These are phyloP conservation scores for Melitaea cinxia DNA, from an alignment of 1,140 invertebrate genomes.

Conservation along the genomic window DNA sequence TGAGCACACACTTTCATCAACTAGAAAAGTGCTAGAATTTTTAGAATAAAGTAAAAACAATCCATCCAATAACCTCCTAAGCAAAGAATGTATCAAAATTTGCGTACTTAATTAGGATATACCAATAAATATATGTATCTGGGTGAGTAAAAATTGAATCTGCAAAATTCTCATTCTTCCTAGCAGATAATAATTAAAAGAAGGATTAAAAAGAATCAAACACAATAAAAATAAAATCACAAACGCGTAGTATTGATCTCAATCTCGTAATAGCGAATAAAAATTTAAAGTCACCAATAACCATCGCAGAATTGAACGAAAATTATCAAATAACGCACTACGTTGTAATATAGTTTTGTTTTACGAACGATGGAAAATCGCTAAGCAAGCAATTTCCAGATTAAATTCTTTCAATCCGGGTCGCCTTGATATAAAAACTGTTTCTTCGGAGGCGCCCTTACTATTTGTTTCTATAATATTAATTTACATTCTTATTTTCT, in stretches of 20 bases:
- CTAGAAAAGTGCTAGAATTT: too few relatives aligned
- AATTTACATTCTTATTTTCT: background rate
- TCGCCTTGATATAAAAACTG: conserved; percentile 42
- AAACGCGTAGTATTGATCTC: background rate
- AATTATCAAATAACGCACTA: conserved; percentile 39
- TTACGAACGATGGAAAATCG: conserved; percentile 58
- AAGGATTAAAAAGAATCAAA: background rate
- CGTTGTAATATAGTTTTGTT: conserved; percentile 58
- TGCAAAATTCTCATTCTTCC: too few relatives aligned
- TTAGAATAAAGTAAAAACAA: too few relatives aligned
- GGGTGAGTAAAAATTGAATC: too few relatives aligned
- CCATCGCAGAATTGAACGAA: conserved; percentile 20
- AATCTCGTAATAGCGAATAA: conserved; percentile 7
- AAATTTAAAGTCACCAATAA: conserved; percentile 4
- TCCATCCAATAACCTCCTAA: too few relatives aligned
- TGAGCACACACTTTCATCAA: too few relatives aligned
- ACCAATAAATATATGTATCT: too few relatives aligned
- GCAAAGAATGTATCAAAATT: too few relatives aligned
- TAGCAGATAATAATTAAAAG: background rate
- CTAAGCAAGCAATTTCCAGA: conserved; percentile 71
- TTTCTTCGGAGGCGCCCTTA: conserved; percentile 17
- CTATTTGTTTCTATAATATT: background rate
- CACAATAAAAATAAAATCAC: background rate
- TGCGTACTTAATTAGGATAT: too few relatives aligned
- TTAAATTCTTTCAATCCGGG: conserved; percentile 69